These are phyloP conservation scores for Acyrthosiphon pisum DNA, from an alignment of 1,140 invertebrate genomes.

Conservation along the genomic window DNA sequence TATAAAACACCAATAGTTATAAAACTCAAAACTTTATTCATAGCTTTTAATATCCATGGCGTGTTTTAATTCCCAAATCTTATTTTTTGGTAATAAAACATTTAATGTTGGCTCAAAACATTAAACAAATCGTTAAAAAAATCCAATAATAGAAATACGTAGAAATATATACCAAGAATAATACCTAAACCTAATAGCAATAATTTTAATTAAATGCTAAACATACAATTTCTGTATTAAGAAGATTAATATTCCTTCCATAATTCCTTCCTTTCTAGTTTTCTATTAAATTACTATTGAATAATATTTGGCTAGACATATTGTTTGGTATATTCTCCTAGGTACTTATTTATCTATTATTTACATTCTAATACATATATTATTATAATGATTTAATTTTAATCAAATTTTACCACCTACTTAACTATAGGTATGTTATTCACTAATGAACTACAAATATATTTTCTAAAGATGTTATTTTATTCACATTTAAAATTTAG, in stretches of 20 bases:
- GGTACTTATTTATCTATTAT: neutral
- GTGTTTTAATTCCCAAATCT: constrained; percentile 20
- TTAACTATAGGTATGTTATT: no score
- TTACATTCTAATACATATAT: neutral
- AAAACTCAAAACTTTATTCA: neutral
- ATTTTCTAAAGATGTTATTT: neutral
- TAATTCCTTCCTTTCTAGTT: neutral
- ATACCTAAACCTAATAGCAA: neutral
- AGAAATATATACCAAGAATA: neutral
- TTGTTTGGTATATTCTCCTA: neutral
- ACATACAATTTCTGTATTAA: neutral
- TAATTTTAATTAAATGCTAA: neutral
- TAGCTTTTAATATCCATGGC: constrained; percentile 1
- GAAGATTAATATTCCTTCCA: neutral
- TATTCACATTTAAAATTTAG: neutral
- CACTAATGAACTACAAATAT: neutral
- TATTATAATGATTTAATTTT: neutral
- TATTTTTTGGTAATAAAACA: constrained; percentile 18
- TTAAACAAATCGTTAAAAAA: neutral
- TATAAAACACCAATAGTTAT: neutral
- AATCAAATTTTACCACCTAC: neutral
- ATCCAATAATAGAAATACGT: neutral
- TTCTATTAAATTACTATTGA: neutral
- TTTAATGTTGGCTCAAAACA: neutral
- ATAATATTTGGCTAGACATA: neutral